Conservation (phyloP, 2,888 invertebrate genomes). For the Sinhomidia bicolor region DNA sequence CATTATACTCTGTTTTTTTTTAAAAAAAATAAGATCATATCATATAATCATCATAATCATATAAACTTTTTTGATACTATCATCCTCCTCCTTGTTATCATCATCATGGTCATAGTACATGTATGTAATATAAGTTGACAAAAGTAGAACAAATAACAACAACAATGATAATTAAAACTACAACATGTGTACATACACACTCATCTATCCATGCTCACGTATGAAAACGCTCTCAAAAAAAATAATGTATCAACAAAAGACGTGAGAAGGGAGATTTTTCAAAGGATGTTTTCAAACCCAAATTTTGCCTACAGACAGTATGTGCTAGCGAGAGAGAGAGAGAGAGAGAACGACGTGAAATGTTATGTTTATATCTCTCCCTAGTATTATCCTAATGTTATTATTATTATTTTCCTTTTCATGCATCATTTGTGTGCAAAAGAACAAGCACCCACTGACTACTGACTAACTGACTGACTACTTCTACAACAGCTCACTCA, state of each 20-base stretch:
- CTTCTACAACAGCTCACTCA: background rate
- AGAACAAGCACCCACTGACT: background rate
- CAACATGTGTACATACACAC: no score
- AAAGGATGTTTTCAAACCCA: background rate
- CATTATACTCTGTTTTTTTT: no score
- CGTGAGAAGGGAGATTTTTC: background rate
- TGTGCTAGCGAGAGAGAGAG: no score
- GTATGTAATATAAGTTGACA: background rate
- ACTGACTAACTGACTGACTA: background rate
- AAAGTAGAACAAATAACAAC: constrained; percentile 15
- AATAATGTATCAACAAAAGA: background rate
- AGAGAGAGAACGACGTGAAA: background rate
- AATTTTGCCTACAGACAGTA: background rate
- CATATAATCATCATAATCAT: background rate
- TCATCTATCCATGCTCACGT: no score
- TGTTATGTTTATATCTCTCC: background rate
- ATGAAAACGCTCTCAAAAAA: background rate
- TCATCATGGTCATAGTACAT: background rate
- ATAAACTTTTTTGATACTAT: no score
- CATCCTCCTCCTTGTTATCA: background rate
- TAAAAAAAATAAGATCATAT: no score
- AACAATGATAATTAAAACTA: constrained; percentile 16
- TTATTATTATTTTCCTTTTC: background rate
- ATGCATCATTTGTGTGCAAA: background rate
- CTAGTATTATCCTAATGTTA: background rate